phyloP scores from a whole-genome alignment of 2,113 vertebrate genomes.

The Plotosus lineatus region DNA sequence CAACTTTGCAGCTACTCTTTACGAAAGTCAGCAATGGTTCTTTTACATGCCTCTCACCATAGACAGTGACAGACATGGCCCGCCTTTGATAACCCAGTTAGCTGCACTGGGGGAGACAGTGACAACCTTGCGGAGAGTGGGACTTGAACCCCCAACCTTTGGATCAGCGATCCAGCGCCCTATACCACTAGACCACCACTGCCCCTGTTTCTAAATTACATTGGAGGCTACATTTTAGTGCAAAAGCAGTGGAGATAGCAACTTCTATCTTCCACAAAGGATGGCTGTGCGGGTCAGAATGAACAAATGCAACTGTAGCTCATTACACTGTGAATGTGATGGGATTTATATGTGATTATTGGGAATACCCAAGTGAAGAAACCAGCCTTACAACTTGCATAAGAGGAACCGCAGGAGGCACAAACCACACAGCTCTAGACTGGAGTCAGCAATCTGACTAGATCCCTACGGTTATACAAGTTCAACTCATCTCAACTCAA shows the following conservation, averaged over 20 bases:
- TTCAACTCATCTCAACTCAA: background rate
- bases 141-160: no score
- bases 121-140: no score
- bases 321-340: background rate
- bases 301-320: background rate
- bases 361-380: slow-evolving; percentile 2
- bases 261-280: background rate
- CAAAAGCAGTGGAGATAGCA: no score
- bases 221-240: background rate
- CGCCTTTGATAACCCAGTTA: no score
- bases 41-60: no score
- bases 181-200: no score
- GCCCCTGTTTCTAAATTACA: background rate
- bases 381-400: background rate
- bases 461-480: background rate
- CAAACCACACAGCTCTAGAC: background rate
- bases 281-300: background rate
- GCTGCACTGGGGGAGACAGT: no score
- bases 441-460: background rate
- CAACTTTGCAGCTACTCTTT: no score
- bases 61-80: no score
- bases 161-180: no score
- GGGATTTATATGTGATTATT: background rate
- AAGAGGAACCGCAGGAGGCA: slow-evolving; percentile 13
- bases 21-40: no score